Evolutionary conservation across 2,888 invertebrate genomes (phyloP).

Genomic region (Tipula lateralis): DNA sequence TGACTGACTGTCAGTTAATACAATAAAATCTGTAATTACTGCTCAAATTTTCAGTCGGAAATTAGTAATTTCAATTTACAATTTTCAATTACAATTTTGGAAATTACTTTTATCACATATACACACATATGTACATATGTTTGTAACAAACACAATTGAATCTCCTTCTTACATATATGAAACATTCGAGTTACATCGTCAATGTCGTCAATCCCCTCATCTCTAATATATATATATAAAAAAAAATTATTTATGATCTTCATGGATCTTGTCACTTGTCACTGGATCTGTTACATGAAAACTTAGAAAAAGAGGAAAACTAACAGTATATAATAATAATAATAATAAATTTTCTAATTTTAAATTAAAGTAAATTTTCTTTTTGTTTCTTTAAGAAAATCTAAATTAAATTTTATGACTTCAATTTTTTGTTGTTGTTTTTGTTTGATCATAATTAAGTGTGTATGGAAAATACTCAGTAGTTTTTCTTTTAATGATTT

Average conservation of each 20-base stretch:
- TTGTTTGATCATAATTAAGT: constrained; percentile 28
- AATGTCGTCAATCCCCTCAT: background rate
- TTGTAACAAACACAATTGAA: background rate
- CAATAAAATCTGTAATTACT: background rate
- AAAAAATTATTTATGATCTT: constrained; percentile 28
- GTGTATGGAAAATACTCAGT: constrained; percentile 26
- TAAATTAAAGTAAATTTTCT: constrained; percentile 24
- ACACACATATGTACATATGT: background rate
- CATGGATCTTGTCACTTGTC: constrained; percentile 29
- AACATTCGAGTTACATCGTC: background rate
- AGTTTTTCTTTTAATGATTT: constrained; percentile 19
- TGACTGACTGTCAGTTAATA: too few relatives aligned
- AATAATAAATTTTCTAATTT: constrained; percentile 14
- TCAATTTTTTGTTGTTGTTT: background rate
- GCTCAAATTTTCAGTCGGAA: background rate
- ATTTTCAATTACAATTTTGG: background rate
- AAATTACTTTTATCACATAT: background rate
- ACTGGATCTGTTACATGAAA: constrained; percentile 27
- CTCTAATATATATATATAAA: background rate
- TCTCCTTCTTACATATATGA: background rate
- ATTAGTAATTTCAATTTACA: background rate
- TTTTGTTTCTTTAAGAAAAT: constrained; percentile 27
- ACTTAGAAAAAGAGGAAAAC: background rate
- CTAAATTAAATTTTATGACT: constrained; percentile 28
- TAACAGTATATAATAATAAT: constrained; percentile 7